phyloP scores from a whole-genome alignment of 2,888 invertebrate genomes.

The Hydroisotoma schaefferi region DNA sequence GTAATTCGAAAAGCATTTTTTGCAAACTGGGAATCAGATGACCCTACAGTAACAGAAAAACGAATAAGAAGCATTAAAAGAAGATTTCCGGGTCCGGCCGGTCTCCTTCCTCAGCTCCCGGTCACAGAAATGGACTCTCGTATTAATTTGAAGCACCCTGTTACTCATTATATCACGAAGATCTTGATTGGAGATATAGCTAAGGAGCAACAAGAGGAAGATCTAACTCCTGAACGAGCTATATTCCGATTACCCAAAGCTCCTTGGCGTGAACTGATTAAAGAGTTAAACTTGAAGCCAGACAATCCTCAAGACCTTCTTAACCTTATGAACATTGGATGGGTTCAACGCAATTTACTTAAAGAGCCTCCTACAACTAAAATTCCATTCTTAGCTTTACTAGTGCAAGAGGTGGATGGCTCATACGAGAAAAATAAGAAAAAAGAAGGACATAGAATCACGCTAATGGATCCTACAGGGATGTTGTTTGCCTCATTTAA shows the following conservation, averaged over 20 bases:
- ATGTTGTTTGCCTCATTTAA: constrained; percentile 32
- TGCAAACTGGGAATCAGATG: background rate
- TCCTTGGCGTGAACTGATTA: constrained; percentile 27
- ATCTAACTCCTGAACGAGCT: background rate
- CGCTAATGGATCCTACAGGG: constrained; percentile 30
- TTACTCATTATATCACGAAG: constrained; percentile 21
- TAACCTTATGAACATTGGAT: constrained; percentile 20
- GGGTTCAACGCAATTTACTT: constrained; percentile 4
- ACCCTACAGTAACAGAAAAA: background rate
- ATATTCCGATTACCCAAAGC: constrained; percentile 14
- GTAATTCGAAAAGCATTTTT: constrained; percentile 3
- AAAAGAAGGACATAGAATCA: constrained; percentile 23
- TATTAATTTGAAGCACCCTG: constrained; percentile 11
- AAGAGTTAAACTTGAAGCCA: constrained; percentile 13
- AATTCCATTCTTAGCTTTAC: constrained; percentile 29
- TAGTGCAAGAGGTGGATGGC: constrained; percentile 24
- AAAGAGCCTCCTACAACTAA: constrained; percentile 12
- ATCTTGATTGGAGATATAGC: constrained; percentile 15
- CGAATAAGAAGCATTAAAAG: constrained; percentile 13
- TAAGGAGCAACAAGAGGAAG: background rate
- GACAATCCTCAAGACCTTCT: constrained; percentile 15
- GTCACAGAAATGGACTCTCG: constrained; percentile 16
- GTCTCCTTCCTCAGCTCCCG: constrained; percentile 31
- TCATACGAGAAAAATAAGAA: no score
- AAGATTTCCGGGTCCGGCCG: constrained; percentile 43